phyloP scores from a whole-genome alignment of 2,113 vertebrate genomes.

The Nothoprocta perdicaria region DNA sequence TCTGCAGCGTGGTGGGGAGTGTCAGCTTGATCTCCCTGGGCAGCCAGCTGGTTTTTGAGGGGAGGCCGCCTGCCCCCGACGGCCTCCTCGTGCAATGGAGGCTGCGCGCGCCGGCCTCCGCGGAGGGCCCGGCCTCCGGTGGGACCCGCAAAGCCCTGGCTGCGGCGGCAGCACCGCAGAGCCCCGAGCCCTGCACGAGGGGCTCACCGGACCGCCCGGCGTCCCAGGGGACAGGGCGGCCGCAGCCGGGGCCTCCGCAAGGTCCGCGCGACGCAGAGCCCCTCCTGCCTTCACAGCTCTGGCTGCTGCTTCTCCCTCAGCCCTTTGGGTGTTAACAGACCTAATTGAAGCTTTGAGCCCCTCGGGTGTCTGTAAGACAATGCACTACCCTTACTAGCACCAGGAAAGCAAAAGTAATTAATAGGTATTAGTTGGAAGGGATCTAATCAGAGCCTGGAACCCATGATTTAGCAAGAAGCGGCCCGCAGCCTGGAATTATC shows the following conservation, averaged over 20 bases:
- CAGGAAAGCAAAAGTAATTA: not conserved
- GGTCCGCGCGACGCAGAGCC: too few species aligned
- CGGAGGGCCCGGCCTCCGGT: too few species aligned
- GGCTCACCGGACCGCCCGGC: too few species aligned
- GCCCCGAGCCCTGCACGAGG: too few species aligned
- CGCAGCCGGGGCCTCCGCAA: not conserved
- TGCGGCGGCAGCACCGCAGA: too few species aligned
- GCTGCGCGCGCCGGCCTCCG: too few species aligned
- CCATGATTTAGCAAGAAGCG: not conserved
- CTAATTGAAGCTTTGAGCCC: not conserved
- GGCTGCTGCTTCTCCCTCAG: not conserved
- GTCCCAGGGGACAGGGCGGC: too few species aligned
- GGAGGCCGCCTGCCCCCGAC: not conserved
- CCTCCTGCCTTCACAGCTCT: not conserved
- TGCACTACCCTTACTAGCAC: not conserved
- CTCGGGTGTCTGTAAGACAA: not conserved
- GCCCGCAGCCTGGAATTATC: constrained; percentile 11
- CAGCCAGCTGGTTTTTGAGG: too few species aligned
- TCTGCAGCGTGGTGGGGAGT: not conserved
- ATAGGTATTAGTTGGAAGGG: not conserved
- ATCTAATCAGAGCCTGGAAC: not conserved
- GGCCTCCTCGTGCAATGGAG: too few species aligned
- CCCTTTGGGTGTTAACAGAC: not conserved
- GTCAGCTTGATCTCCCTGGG: not conserved
- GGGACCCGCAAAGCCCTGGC: too few species aligned